phyloP scores from a whole-genome alignment of 1,140 invertebrate species.

The Drosophila yakuba region DNA sequence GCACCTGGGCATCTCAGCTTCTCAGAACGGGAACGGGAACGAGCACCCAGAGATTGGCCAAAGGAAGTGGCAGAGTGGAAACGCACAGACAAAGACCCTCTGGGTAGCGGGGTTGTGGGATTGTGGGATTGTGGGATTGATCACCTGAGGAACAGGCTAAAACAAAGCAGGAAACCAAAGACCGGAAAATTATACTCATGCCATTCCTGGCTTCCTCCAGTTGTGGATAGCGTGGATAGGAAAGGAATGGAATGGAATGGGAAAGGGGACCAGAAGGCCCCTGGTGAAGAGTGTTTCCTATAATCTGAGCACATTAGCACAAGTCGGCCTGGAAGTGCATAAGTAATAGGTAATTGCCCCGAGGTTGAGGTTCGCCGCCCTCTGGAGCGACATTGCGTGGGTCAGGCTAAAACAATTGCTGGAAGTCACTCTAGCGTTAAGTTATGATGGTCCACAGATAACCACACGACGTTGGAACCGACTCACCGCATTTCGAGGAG shows the following conservation, averaged over 20 bases:
- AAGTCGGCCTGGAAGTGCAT: constrained; percentile 55
- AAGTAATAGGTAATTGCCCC: constrained; percentile 74
- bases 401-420: constrained; percentile 74
- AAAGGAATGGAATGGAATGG: no score
- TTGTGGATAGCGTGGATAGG: background rate
- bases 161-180: constrained; percentile 79
- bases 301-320: constrained; percentile 78
- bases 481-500: constrained; percentile 4
- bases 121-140: constrained; percentile 1
- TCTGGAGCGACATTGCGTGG: constrained; percentile 61
- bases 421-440: constrained; percentile 69
- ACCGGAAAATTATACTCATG: constrained; percentile 71
- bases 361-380: constrained; percentile 58
- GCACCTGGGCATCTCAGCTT: constrained; percentile 2
- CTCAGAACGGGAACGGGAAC: constrained; percentile 46
- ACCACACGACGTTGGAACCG: constrained; percentile 27
- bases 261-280: constrained; percentile 22
- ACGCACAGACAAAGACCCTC: constrained; percentile 65
- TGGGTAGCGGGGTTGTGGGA: constrained; percentile 4
- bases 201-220: constrained; percentile 18
- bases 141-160: constrained; percentile 53
- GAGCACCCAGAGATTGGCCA: constrained; percentile 19
- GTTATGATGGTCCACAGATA: constrained; percentile 69
- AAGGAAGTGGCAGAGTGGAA: constrained; percentile 78
- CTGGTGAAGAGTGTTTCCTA: constrained; percentile 50